Conservation (phyloP, 2,797 vertebrate genomes). For the Myotis planiceps region DNA sequence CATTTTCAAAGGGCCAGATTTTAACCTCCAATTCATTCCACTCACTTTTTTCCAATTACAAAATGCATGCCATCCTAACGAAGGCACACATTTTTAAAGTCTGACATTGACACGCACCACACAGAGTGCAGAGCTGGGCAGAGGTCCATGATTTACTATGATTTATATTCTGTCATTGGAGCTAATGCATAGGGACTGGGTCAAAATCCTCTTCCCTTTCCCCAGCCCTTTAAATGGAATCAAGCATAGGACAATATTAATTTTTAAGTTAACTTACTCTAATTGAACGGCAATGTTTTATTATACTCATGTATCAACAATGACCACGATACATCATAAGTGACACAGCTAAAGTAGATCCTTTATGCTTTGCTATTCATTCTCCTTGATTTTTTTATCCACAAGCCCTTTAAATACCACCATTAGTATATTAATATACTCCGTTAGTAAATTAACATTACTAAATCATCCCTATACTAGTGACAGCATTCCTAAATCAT, state of each 20-base stretch:
- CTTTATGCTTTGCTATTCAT: conserved; percentile 7
- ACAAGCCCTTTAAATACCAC: conserved; percentile 24
- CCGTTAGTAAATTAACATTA: conserved; percentile 27
- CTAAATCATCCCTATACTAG: background rate
- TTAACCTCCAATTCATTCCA: conserved; percentile 50
- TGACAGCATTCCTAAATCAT: background rate
- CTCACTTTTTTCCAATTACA: conserved; percentile 58
- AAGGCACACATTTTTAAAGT: conserved; percentile 42
- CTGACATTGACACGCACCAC: conserved; percentile 61
- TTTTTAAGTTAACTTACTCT: conserved; percentile 75
- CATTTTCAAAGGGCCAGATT: conserved; percentile 58
- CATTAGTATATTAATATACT: conserved; percentile 3
- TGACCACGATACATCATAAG: conserved; percentile 47
- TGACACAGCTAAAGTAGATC: conserved; percentile 8
- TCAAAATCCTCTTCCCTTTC: conserved; percentile 61
- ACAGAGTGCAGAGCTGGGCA: conserved; percentile 63
- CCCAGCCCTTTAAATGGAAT: conserved; percentile 59
- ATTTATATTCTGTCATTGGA: conserved; percentile 74
- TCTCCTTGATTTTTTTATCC: conserved; percentile 25
- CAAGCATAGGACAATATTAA: conserved; percentile 71
- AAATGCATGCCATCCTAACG: conserved; percentile 37
- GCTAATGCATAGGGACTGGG: conserved; percentile 61
- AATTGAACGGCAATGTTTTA: conserved; percentile 75
- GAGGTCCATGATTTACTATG: conserved; percentile 62
- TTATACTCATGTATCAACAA: conserved; percentile 63